A percentile compares a stretch with the other conserved stretches of the same genome.
Conservation (phyloP, 2,797 vertebrate genomes). For the Phyllotis vaccarum region DNA sequence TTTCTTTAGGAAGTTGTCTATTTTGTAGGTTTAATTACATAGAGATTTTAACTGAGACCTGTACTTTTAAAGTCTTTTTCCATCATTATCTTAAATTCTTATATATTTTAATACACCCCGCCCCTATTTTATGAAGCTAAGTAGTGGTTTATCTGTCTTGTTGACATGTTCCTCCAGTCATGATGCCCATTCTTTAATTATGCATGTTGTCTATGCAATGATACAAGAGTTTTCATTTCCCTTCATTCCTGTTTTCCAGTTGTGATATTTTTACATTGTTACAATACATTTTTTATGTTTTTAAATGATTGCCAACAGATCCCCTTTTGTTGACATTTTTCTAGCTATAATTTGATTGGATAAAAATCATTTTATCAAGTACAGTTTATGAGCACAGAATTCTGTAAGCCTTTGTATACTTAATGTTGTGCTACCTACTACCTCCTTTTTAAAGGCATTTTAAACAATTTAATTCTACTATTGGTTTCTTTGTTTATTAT, state of each 20-base stretch:
- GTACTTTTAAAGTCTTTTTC: neutral
- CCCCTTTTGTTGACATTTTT: neutral
- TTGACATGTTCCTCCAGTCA: neutral
- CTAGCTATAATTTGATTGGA: neutral
- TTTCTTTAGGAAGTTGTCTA: constrained; percentile 17
- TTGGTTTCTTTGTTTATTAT: constrained; percentile 10
- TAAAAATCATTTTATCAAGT: constrained; percentile 24
- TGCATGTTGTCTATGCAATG: neutral
- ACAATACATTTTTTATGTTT: constrained; percentile 3
- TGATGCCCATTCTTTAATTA: neutral
- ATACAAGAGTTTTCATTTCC: neutral
- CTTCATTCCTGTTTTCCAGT: neutral
- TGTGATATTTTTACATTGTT: neutral
- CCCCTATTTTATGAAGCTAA: neutral
- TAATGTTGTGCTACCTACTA: neutral
- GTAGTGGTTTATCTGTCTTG: neutral
- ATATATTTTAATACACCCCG: neutral
- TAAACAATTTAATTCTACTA: neutral
- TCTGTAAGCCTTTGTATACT: neutral
- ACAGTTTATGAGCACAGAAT: neutral
- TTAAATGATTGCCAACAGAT: neutral
- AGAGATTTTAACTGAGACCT: neutral
- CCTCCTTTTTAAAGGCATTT: neutral
- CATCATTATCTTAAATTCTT: neutral
- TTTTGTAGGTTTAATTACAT: constrained; percentile 21